These are phyloP conservation scores for Iguana delicatissima DNA, from an alignment of 2,797 vertebrate genomes.

Conservation along the genomic window DNA sequence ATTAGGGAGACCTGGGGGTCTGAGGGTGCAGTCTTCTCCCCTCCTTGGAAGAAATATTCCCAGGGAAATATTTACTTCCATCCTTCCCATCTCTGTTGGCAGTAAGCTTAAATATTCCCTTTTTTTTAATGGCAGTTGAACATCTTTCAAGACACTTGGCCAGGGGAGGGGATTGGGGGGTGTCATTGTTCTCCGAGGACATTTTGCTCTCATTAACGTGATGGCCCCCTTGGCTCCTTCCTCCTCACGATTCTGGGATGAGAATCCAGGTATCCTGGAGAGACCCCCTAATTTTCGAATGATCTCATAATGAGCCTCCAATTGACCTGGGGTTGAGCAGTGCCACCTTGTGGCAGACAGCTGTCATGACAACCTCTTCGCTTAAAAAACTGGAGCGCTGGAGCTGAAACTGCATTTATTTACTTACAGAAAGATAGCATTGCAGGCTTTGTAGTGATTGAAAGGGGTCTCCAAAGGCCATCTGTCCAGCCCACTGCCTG, in stretches of 20 bases:
- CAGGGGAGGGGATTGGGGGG: rapidly evolving
- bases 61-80: too few species aligned
- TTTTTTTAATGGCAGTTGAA: background rate
- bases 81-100: too few species aligned
- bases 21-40: background rate
- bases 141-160: background rate
- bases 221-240: background rate
- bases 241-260: conserved; percentile 11
- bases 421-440: too few species aligned
- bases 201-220: conserved; percentile 32
- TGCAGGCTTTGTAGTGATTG: too few species aligned
- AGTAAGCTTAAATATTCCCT: too few species aligned
- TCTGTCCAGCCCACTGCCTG: too few species aligned
- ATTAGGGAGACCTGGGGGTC: background rate
- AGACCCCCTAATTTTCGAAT: background rate
- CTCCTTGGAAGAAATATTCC: too few species aligned
- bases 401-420: too few species aligned
- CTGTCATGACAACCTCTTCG: background rate
- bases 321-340: background rate
- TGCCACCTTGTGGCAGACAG: background rate
- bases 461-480: too few species aligned
- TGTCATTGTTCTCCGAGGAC: background rate
- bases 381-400: background rate
- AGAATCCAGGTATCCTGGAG: background rate
- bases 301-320: background rate